Percentiles rank a stretch among this genome's conserved stretches.
phyloP scores from a whole-genome alignment of 2,797 vertebrate species.

The Scyliorhinus canicula region DNA sequence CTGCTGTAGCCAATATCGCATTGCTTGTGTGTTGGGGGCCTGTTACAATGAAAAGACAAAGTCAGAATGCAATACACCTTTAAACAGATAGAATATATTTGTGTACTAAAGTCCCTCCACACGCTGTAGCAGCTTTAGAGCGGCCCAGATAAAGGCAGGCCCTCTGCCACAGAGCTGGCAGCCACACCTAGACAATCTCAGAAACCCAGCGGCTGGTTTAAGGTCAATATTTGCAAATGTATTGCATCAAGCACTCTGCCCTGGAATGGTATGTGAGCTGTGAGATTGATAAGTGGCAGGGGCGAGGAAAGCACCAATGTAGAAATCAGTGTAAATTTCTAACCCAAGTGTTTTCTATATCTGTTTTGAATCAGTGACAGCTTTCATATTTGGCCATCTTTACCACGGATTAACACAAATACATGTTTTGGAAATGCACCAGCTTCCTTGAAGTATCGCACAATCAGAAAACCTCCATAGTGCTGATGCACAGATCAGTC shows the following conservation, averaged over 20 bases:
- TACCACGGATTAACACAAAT: not conserved
- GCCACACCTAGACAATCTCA: not conserved
- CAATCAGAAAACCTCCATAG: not conserved
- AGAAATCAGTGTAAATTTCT: not conserved
- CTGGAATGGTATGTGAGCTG: not conserved
- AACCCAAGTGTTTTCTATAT: not conserved
- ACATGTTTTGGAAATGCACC: not conserved
- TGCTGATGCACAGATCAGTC: not conserved
- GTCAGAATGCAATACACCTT: not conserved
- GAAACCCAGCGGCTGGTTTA: not conserved
- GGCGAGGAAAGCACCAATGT: not conserved
- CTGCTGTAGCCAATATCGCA: constrained; percentile 92
- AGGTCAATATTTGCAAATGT: not conserved
- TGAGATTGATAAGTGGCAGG: not conserved
- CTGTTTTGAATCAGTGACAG: not conserved
- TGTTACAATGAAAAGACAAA: constrained; percentile 46
- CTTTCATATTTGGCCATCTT: not conserved
- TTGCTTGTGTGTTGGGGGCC: constrained; percentile 81
- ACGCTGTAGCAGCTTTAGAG: not conserved
- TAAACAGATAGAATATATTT: not conserved
- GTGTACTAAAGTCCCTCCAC: not conserved
- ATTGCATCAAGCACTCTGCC: not conserved
- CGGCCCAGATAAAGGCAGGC: not conserved
- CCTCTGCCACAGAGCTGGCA: not conserved
- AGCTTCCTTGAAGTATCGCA: not conserved